These are phyloP conservation scores for Beroe forskalii DNA, from an alignment of 37 sponge, comb jelly and placozoan species.

Conservation along the genomic window DNA sequence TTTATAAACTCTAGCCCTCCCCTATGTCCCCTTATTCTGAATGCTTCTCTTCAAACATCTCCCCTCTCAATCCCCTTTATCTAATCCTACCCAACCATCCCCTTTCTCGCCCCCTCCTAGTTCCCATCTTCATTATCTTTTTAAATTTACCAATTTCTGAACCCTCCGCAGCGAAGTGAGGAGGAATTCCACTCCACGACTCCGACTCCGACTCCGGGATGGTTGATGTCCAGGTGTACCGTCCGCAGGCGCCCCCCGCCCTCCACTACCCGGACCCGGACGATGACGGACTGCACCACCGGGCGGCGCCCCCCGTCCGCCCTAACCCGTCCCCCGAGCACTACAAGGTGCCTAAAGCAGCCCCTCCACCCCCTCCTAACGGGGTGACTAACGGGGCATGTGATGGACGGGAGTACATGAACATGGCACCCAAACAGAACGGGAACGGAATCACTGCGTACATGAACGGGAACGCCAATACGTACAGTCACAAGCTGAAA, in stretches of 20 bases:
- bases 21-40: too few relatives aligned
- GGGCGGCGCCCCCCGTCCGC: neutral
- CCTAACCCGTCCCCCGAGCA: constrained; percentile 20
- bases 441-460: neutral
- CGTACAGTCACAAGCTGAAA: constrained; percentile 49
- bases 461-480: constrained; percentile 36
- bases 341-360: constrained; percentile 4
- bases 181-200: constrained; percentile 31
- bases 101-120: too few relatives aligned
- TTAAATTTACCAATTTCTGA: too few relatives aligned
- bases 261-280: constrained; percentile 45
- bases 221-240: constrained; percentile 23
- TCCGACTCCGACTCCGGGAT: neutral
- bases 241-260: neutral
- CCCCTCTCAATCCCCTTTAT: too few relatives aligned
- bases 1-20: too few relatives aligned
- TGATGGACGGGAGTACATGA: neutral
- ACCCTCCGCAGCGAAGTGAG: constrained; percentile 21
- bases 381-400: neutral
- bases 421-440: neutral
- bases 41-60: too few relatives aligned
- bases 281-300: constrained; percentile 40
- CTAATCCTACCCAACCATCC: too few relatives aligned
- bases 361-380: neutral
- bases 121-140: too few relatives aligned